Percentiles rank a stretch among this genome's conserved stretches.
Evolutionary conservation across 2,888 invertebrate species (phyloP).

Genomic region (Dryadula phaetusa): DNA sequence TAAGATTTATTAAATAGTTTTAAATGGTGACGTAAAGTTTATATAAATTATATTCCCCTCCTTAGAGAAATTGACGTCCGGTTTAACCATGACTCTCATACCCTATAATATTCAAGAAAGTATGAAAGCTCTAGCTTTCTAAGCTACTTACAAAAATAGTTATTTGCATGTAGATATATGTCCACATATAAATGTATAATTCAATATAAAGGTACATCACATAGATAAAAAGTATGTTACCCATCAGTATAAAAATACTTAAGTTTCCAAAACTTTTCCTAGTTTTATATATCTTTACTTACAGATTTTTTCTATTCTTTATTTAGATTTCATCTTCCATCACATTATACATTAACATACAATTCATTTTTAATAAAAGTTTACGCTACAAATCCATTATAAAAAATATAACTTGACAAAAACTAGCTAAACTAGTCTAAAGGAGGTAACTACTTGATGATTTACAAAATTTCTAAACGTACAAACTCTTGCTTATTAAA

Average conservation of each 20-base stretch:
- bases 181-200: conserved; percentile 5
- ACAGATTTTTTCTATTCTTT: no score
- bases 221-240: background rate
- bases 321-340: no score
- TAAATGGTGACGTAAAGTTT: conserved; percentile 17
- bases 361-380: no score
- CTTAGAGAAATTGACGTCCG: conserved; percentile 47
- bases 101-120: conserved; percentile 49
- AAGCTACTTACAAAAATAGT: conserved; percentile 45
- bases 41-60: conserved; percentile 35
- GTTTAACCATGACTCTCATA: conserved; percentile 44
- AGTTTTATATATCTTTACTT: no score
- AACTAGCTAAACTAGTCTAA: background rate
- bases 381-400: no score
- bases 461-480: background rate
- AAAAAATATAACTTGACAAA: background rate
- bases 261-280: no score
- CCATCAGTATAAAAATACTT: no score
- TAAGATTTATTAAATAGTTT: conserved; percentile 39
- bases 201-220: conserved; percentile 7
- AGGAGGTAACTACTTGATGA: background rate
- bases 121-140: conserved; percentile 48
- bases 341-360: no score
- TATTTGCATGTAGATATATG: conserved; percentile 41
- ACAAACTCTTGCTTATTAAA: background rate